Conservation (phyloP, 2,113 vertebrate genomes). For the Alligator mississippiensis region DNA sequence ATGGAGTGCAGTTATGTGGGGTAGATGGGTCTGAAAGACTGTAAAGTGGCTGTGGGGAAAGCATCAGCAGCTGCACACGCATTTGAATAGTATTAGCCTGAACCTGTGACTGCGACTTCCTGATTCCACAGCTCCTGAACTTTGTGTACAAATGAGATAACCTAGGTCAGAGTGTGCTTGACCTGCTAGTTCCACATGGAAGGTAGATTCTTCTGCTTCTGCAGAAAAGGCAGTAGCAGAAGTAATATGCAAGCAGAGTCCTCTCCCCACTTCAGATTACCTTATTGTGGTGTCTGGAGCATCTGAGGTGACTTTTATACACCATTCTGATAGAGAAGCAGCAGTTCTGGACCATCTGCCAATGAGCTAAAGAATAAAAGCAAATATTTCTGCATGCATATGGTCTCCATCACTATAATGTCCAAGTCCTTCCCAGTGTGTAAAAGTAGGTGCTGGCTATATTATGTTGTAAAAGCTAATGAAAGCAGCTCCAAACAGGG, state of each 20-base stretch:
- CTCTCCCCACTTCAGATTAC: background rate
- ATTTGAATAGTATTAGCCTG: accelerated
- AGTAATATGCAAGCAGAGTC: background rate
- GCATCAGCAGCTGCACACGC: background rate
- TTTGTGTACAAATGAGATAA: accelerated
- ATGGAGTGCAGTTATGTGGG: background rate
- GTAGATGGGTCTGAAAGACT: background rate
- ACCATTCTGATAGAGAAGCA: background rate
- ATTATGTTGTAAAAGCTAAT: background rate
- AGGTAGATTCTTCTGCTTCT: background rate
- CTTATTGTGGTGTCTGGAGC: background rate
- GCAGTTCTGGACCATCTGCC: background rate
- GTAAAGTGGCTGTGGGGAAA: accelerated
- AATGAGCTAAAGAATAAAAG: background rate
- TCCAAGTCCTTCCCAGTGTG: background rate
- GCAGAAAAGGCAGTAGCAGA: background rate
- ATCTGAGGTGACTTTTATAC: background rate
- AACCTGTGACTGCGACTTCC: background rate
- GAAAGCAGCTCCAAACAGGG: background rate
- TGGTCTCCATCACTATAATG: background rate
- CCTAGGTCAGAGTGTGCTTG: background rate
- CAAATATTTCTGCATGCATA: background rate
- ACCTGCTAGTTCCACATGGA: background rate
- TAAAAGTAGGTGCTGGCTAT: background rate
- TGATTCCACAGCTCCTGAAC: background rate